Conservation (phyloP, 2,113 vertebrate species). For the Odocoileus hemionus region DNA sequence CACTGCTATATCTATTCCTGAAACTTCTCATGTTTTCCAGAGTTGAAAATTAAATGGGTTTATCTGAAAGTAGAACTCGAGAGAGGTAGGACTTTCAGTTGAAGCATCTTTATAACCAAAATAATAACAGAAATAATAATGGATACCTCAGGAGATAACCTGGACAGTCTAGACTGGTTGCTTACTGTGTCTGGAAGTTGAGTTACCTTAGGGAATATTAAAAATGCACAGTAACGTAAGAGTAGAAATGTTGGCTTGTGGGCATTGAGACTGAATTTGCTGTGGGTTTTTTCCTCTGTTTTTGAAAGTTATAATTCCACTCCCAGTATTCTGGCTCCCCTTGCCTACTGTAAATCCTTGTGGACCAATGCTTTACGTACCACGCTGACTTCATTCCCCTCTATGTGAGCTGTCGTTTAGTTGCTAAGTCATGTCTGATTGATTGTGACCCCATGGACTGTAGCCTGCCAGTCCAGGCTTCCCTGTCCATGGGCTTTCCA, state of each 20-base stretch:
- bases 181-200: background rate
- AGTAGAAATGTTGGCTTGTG: background rate
- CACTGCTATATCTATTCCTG: background rate
- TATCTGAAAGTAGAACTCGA: background rate
- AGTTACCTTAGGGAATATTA: background rate
- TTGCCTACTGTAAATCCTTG: background rate
- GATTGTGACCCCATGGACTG: background rate
- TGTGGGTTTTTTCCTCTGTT: background rate
- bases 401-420: background rate
- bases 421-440: background rate
- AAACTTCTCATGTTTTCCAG: background rate
- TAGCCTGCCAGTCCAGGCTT: background rate
- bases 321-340: background rate
- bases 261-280: background rate
- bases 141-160: background rate
- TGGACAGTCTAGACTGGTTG: background rate
- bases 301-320: background rate
- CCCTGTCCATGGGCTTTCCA: background rate
- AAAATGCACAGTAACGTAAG: background rate
- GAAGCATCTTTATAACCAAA: background rate
- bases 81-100: background rate
- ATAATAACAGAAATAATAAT: background rate
- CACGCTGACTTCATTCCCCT: too few species aligned
- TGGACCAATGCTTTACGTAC: background rate
- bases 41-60: background rate